Base-by-base conservation (phyloP, 2,888 invertebrate species). In the Heteromyza rotundicornis region DNA sequence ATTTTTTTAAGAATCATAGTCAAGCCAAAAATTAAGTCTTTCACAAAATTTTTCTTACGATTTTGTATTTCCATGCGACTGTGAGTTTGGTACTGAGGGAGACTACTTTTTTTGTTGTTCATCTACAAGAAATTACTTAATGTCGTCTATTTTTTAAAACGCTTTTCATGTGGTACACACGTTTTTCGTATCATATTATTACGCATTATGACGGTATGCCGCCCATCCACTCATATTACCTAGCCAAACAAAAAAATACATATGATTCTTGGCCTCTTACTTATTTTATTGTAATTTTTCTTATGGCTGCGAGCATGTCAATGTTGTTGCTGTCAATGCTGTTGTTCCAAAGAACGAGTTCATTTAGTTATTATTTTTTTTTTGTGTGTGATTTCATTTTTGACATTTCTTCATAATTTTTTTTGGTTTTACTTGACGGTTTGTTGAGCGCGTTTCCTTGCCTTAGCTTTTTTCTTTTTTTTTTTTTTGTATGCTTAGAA, bases 381-480 rank as follows among this genome's bases (percentile, higher is more conserved):
- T 44, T 44, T 17, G 14, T 44, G 7, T 35, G 7, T 35, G 7
- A 10, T 35, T 35, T 35, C 14, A 16, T 44, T 44, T 14, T 44
- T 44, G 17, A 44, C 17, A 5, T 5, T 17, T 16, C 17, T 44
- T 44, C 17, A 17, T 35, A 57, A 69, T 70, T 62, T 40, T 49
- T 58, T 52, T 2, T 23, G 52, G 7, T 27, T 7, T 19, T 22
- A 27, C 1, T 17, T 16, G 19, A 1, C 23, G n/a, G 1, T 52
- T 2, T 52, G 12, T 52, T 51, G 3, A 5, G 7, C 10, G 17
- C 12, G 3, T 53, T 59, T 57, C 36, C 53, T 57, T 24, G 44
- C 54, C 35, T 53, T 35, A 56, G 52, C 23, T 47, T 59, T 53
- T 59, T 66, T 66, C 55, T 40, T 64, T 60, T 27, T 59, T 60